Evolutionary conservation across 2,113 vertebrate species (phyloP).

Genomic region (Mohoua ochrocephala): DNA sequence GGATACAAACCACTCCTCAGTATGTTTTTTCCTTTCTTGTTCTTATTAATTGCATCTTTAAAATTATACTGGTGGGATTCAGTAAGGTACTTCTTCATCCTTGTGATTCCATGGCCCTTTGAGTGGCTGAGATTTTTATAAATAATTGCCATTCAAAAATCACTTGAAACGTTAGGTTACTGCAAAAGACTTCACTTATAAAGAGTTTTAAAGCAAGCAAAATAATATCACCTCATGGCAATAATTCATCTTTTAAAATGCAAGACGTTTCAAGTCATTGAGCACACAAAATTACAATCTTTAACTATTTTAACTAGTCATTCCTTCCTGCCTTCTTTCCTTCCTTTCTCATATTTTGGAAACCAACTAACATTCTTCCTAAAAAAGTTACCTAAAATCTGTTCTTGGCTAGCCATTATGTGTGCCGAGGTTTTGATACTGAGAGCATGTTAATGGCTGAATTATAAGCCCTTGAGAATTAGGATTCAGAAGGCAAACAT

Average conservation of each 20-base stretch:
- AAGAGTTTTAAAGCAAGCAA: background rate
- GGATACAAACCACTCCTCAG: background rate
- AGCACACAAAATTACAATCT: constrained; percentile 26
- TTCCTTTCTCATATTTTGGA: constrained; percentile 64
- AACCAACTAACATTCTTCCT: constrained; percentile 41
- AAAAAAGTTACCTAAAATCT: constrained; percentile 36
- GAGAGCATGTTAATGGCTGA: constrained; percentile 50
- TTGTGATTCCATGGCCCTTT: background rate
- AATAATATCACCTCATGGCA: background rate
- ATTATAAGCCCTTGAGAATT: constrained; percentile 54
- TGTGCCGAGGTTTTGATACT: constrained; percentile 34
- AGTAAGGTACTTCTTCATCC: background rate
- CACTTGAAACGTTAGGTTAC: background rate
- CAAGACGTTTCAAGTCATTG: background rate
- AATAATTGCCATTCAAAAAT: background rate
- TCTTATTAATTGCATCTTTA: background rate
- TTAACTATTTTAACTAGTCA: constrained; percentile 48
- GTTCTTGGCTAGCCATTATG: constrained; percentile 26
- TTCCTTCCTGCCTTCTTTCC: constrained; percentile 60
- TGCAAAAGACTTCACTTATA: background rate
- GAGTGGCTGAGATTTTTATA: background rate
- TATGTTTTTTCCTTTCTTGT: background rate
- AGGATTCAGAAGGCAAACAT: constrained; percentile 39
- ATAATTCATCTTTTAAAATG: constrained; percentile 12
- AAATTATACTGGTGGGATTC: background rate